Percentiles rank a stretch among this genome's conserved stretches.
phyloP scores from a whole-genome alignment of 2,113 vertebrate species.

The Progne subis region DNA sequence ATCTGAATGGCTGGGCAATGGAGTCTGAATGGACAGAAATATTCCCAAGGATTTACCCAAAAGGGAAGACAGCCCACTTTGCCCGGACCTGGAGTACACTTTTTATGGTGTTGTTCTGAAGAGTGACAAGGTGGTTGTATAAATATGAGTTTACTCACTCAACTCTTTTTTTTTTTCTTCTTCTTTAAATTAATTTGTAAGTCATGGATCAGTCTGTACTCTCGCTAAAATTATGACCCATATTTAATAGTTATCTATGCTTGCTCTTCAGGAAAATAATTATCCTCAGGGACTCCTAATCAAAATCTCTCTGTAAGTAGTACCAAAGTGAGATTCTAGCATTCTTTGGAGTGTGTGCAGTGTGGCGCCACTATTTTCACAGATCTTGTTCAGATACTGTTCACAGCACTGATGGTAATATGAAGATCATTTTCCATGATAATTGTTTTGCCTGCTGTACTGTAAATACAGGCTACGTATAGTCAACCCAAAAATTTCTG shows the following conservation, averaged over 20 bases:
- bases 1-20: neutral
- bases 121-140: neutral
- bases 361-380: neutral
- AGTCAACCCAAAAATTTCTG: neutral
- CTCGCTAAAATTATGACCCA: neutral
- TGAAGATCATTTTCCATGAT: neutral
- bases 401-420: neutral
- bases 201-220: neutral
- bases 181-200: neutral
- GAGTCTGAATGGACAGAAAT: accelerated
- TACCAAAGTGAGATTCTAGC: neutral
- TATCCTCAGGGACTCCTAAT: slow-evolving; percentile 6
- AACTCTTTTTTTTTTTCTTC: neutral
- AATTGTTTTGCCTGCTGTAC: neutral
- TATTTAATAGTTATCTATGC: neutral
- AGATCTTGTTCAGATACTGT: neutral
- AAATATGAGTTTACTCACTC: neutral
- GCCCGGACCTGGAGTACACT: neutral
- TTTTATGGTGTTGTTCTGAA: neutral
- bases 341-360: neutral
- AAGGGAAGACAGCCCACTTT: neutral
- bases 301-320: neutral
- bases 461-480: neutral
- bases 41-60: neutral
- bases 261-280: slow-evolving; percentile 18